These are phyloP conservation scores for Eudasyphora cyanicolor DNA, from an alignment of 2,888 invertebrate genomes.

Conservation along the genomic window DNA sequence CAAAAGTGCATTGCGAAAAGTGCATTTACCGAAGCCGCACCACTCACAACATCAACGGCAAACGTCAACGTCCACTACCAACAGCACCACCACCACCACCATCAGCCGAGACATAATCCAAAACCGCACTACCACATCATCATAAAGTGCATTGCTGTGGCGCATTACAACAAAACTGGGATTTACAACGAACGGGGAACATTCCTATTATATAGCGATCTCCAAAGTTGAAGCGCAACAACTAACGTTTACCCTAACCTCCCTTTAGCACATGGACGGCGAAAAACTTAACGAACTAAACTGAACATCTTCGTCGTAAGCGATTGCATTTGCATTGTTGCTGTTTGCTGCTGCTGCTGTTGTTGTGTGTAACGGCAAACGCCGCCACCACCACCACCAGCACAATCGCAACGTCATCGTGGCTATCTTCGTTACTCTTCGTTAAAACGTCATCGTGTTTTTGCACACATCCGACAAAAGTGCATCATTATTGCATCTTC, in stretches of 20 bases:
- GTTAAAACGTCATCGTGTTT: slow-evolving; percentile 62
- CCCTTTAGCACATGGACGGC: slow-evolving; percentile 11
- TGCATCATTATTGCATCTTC: slow-evolving; percentile 65
- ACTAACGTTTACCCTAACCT: slow-evolving; percentile 38
- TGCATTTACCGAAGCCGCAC: slow-evolving; percentile 7
- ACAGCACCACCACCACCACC: slow-evolving; percentile 26
- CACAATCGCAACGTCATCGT: slow-evolving; percentile 28
- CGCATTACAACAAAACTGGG: slow-evolving; percentile 41
- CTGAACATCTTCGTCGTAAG: slow-evolving; percentile 48
- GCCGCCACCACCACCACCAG: background rate
- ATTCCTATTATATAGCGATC: too few relatives aligned
- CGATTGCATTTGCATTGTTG: slow-evolving; percentile 5
- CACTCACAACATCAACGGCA: background rate
- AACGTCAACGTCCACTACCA: slow-evolving; percentile 9
- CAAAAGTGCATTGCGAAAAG: slow-evolving; percentile 29
- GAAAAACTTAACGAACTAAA: slow-evolving; percentile 50
- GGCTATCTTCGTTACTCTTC: slow-evolving; percentile 9
- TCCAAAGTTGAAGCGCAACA: slow-evolving; percentile 35
- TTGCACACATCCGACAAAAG: slow-evolving; percentile 55
- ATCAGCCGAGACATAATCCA: too few relatives aligned
- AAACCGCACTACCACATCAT: slow-evolving; percentile 1
- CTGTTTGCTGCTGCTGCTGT: too few relatives aligned
- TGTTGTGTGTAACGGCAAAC: too few relatives aligned
- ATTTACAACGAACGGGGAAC: background rate
- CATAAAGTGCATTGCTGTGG: slow-evolving; percentile 17